Base-by-base conservation (phyloP, 2,888 invertebrate genomes). In the Acleris cristana region DNA sequence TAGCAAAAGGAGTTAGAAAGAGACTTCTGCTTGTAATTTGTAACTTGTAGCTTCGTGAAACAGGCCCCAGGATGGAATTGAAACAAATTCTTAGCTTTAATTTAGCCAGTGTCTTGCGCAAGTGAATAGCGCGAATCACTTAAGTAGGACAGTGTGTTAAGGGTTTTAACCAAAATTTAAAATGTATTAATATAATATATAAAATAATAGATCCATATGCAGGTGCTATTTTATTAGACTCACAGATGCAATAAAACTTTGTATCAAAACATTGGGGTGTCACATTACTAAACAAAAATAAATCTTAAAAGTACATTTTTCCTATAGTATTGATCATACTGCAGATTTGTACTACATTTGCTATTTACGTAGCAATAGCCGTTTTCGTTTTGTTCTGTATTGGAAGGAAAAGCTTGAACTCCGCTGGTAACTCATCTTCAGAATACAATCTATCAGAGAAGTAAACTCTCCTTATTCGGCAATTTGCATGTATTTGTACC, bases 401-500 rank as follows among this genome's bases (percentile, higher is more conserved):
- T 0, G 99, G 99, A 71, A 99, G 94, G 90, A 98, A 98, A 56
- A 99, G 93, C 91, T 99, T 98, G 86, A 98, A 99, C 84, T 99
- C 98, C 40, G 98, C 97, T 4, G 99, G 99, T 73, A 99, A 89
- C 87, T 99, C 98, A 84, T 99, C 98, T 92, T 98, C 98, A 6
- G 97, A 96, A 90, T 99, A 99, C 65, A 99, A 92, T 80, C 98
- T 94, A 86, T 98, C 97, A n/a, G 97, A 97, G 86, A 98, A 97
- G 86, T 97, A 98, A 79, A 93, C 97, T 89, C 99, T 94, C 78
- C 99, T 94, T 71, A 99, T 96, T 76, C 99, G 94, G 83, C 98
- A 98, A 89, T 99, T 99, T 51, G 99, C 99, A 90, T 99, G 98
- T 76, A 99, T 97, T 94, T 99, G 96, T 69, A 99, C 96, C 77